Conservation (phyloP, 2,888 invertebrate species). For the Lasioglossum villosulum region DNA sequence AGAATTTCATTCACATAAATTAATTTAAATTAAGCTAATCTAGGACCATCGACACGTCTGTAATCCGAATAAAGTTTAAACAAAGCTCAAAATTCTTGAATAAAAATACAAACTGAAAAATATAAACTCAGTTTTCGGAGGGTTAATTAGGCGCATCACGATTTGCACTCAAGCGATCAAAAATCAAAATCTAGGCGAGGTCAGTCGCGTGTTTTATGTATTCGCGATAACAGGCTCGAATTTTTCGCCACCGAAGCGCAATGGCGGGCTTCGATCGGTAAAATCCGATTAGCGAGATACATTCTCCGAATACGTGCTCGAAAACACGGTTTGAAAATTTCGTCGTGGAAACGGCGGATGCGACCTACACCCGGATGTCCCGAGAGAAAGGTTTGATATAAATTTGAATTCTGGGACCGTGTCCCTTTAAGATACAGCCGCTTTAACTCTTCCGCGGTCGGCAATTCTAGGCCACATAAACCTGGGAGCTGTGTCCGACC, state of each 20-base stretch:
- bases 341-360: neutral
- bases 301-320: neutral
- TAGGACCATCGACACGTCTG: neutral
- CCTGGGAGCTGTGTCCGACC: neutral
- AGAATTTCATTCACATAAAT: neutral
- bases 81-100: neutral
- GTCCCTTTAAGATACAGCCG: conserved; percentile 15
- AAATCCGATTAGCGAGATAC: conserved; percentile 18
- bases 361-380: neutral
- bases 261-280: conserved; percentile 7
- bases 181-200: neutral
- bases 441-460: conserved; percentile 17
- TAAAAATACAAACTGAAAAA: neutral
- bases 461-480: neutral
- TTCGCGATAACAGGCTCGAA: neutral
- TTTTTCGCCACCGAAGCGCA: neutral
- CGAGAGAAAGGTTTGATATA: neutral
- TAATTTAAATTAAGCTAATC: neutral
- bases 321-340: conserved; percentile 13
- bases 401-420: neutral
- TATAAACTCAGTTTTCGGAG: neutral
- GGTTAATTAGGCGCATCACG: conserved; percentile 7
- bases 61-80: neutral
- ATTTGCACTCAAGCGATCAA: neutral
- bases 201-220: neutral